phyloP scores from a whole-genome alignment of 2,113 vertebrate genomes.

The Zapus hudsonius region DNA sequence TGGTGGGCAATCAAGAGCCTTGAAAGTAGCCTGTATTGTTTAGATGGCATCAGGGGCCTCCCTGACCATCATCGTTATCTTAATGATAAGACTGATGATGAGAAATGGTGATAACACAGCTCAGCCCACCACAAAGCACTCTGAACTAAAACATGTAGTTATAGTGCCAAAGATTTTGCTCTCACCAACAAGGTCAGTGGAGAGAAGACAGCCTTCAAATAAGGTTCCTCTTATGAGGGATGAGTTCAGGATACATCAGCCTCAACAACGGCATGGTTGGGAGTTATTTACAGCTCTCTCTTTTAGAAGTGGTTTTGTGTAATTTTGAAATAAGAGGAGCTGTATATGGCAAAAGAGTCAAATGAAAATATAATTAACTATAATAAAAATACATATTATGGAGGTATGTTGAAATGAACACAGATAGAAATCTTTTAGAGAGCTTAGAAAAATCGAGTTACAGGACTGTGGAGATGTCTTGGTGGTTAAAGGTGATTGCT shows the following conservation, averaged over 20 bases:
- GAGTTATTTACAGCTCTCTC: neutral
- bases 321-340: constrained; percentile 22
- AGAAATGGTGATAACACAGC: constrained; percentile 17
- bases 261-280: neutral
- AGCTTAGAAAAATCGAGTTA: neutral
- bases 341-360: neutral
- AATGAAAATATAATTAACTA: constrained; percentile 28
- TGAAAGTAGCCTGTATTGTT: too few relatives aligned
- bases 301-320: neutral
- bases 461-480: neutral
- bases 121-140: neutral
- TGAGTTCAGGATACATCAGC: neutral
- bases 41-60: too few relatives aligned
- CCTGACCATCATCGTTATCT: neutral
- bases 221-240: neutral
- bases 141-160: neutral
- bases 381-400: neutral
- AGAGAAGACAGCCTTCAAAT: neutral
- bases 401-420: constrained; percentile 13
- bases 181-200: neutral
- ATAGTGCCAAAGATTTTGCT: neutral
- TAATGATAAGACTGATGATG: constrained; percentile 23
- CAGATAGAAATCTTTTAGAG: neutral
- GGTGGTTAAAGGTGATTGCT: too few relatives aligned
- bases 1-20: too few relatives aligned